Evolutionary conservation across 2,888 invertebrate genomes (phyloP), one percentile per base, ranked within the genome.

Genomic region (Ephialtes manifestator): DNA sequence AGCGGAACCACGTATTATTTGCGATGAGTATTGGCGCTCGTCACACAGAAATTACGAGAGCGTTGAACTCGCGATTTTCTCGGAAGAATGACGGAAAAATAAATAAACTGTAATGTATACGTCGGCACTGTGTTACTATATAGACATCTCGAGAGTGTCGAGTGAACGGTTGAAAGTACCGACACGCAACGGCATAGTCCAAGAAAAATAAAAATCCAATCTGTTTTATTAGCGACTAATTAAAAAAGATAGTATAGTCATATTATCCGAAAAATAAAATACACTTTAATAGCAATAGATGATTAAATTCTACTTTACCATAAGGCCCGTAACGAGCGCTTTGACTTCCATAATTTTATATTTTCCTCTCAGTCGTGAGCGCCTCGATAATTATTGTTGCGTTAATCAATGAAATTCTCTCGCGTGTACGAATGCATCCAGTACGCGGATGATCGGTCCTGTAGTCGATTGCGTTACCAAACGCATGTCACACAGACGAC

Each of bases 11-110:
- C 83, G 85, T 85, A 87, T 86, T 90, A 89, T 92, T 92, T 92
- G 90, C 89, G 15, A 84, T 89, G 88, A 82, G 85, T 92, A 90
- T 92, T 92, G 91, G 88, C 90, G 82, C 89, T 91, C 88, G 92
- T 90, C 92, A 90, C 86, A 91, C 91, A 92, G 87, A 89, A 89
- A 90, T 90, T 88, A 89, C 83, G 79, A 87, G 90, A 88, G 81
- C 91, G 88, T 87, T 89, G 91, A 91, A 91, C 91, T 85, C 83
- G 85, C 87, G 81, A 78, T 88, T 88, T 92, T 91, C 91, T 88
- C 68, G 86, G 91, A 91, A 91, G 79, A 74, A 74, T 83, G 83
- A 83, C 77, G 78, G 77, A 83, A 67, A 84, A 78, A 84, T 85
- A 78, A 81, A 78, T 81, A 75, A 84, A 72, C 24, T 48, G 31